Conservation (phyloP, 2,113 vertebrate species). For the Carassius gibelio region DNA sequence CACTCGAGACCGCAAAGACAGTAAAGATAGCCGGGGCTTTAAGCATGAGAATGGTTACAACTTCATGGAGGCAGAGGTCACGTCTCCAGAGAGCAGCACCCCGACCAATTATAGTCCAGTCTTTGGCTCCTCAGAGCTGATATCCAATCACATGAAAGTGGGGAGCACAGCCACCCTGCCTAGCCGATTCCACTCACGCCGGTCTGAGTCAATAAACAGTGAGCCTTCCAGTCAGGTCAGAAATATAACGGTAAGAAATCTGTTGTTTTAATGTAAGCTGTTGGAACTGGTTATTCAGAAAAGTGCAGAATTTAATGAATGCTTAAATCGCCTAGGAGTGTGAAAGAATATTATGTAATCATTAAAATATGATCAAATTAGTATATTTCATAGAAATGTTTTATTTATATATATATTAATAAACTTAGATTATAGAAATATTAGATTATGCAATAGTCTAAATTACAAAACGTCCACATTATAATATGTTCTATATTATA, state of each 20-base stretch:
- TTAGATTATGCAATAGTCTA: no score
- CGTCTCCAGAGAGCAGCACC: conserved; percentile 63
- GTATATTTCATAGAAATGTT: no score
- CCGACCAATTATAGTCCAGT: conserved; percentile 59
- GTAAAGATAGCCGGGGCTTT: conserved; percentile 58
- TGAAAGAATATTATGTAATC: no score
- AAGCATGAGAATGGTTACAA: conserved; percentile 53
- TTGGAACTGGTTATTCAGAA: no score
- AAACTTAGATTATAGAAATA: no score
- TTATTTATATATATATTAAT: no score
- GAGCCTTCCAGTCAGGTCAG: conserved; percentile 81
- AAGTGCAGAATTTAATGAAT: no score
- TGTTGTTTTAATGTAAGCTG: no score
- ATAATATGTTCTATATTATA: no score
- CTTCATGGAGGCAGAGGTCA: conserved; percentile 70
- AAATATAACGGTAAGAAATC: neutral
- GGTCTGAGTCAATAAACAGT: conserved; percentile 74
- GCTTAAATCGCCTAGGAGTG: no score
- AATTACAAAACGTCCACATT: no score
- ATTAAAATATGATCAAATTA: no score
- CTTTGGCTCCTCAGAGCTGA: conserved; percentile 11
- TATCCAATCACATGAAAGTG: conserved; percentile 55
- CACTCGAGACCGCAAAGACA: conserved; percentile 70
- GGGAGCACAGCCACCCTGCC: conserved; percentile 63
- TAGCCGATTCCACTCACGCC: conserved; percentile 55